Evolutionary conservation across 2,113 vertebrate species (phyloP), one percentile per base, ranked within the genome.

Genomic region (Brachyhypopomus gauderio): DNA sequence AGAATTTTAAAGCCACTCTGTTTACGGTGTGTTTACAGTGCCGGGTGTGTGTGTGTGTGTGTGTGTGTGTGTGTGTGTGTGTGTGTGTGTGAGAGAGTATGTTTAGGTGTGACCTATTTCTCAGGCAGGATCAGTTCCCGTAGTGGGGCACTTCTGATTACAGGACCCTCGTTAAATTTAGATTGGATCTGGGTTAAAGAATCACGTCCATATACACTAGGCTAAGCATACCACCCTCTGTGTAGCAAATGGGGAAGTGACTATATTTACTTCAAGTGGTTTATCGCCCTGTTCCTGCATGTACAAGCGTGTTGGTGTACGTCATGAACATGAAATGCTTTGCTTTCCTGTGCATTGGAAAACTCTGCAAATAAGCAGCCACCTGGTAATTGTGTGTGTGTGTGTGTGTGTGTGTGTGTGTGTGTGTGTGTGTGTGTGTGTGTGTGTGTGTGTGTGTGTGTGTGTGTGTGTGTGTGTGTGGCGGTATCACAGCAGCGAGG

Each of bases 401-500:
- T 48, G 45, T 48, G 45, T 11, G 9, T 11, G 45, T 41, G 38
- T 41, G 38, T 41, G 38, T 41, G 38, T 41, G 38, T 41, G 38
- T 41, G 38, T 7, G 7, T 41, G 38, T 7, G 38, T 41, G 38
- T 7, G 38, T 7, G 7, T 7, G 3, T 41, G 38, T 41, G 38
- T 38, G 8, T 25, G 9, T 73, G 60, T n/a, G 7, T 64, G 22
- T 4, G 25, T n/a, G 38, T 25, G 27, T 75, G 19, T 83, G 19
- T 85, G 45, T 81, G 52, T 7, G 7, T 41, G 38, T 7, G 38
- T 41, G 38, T 11, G 41, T 45, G 41, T 11, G 41, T 45, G 41
- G 5, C 6, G 5, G 45, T 52, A 52, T 14, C 45, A 1, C 86
- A 94, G 93, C 77, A 91, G 85, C 0, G 95, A 96, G 48, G 95